Conservation (phyloP, 2,113 vertebrate species). For the Salvator merianae region DNA sequence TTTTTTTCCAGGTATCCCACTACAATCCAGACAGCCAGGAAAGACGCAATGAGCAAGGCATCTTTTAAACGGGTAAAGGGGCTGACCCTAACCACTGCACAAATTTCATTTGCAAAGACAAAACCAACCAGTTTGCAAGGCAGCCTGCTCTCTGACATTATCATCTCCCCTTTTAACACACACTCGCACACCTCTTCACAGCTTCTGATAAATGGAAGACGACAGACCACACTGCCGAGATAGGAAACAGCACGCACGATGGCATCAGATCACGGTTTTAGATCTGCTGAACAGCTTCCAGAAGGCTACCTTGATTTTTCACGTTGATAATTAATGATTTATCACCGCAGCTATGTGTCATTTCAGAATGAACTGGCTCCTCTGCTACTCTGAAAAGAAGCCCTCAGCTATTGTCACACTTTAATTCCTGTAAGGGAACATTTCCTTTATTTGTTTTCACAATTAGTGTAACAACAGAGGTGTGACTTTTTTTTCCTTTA, state of each 20-base stretch:
- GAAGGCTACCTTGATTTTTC: conserved; percentile 26
- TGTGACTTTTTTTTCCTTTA: conserved; percentile 45
- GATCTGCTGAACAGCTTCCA: conserved; percentile 16
- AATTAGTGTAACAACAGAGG: conserved; percentile 57
- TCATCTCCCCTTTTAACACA: conserved; percentile 11
- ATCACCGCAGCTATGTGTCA: conserved; percentile 32
- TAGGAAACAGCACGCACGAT: neutral
- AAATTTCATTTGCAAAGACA: conserved; percentile 52
- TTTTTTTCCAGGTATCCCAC: conserved; percentile 35
- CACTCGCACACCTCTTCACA: neutral
- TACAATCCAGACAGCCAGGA: conserved; percentile 43
- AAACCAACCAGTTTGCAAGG: conserved; percentile 13
- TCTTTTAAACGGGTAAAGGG: conserved; percentile 29
- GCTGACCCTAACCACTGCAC: conserved; percentile 21
- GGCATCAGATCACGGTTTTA: conserved; percentile 10
- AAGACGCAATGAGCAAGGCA: conserved; percentile 31
- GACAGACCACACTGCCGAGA: conserved; percentile 12
- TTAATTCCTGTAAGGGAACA: conserved; percentile 62
- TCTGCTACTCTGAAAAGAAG: conserved; percentile 48
- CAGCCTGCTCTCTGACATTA: conserved; percentile 8
- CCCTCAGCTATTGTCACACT: conserved; percentile 46
- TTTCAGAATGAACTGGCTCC: conserved; percentile 54
- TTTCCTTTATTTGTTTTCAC: conserved; percentile 69
- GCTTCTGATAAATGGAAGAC: neutral
- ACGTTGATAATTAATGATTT: conserved; percentile 33